Evolutionary conservation across 2,113 vertebrate species (phyloP).

Genomic region (Myxocyprinus asiaticus): DNA sequence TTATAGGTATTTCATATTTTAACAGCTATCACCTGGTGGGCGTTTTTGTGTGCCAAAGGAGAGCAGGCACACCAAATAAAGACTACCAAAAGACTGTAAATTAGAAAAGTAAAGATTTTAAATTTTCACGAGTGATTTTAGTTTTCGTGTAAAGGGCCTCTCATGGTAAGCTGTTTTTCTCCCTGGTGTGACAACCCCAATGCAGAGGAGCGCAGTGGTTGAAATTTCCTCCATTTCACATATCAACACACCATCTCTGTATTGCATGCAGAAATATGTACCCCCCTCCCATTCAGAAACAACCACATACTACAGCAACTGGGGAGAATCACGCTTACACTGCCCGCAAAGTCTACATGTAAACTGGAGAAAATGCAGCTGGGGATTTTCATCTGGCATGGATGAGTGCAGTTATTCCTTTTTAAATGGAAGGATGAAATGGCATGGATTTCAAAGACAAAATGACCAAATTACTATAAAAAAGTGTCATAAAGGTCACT

Average conservation of each 20-base stretch:
- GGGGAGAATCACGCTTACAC: not conserved
- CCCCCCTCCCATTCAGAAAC: slow-evolving; percentile 15
- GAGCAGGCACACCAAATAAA: not conserved
- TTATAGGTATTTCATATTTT: not conserved
- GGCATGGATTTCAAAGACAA: not conserved
- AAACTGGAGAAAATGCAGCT: not conserved
- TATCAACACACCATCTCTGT: slow-evolving; percentile 53
- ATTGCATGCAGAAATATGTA: slow-evolving; percentile 29
- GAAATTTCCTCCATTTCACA: slow-evolving; percentile 28
- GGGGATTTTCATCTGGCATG: slow-evolving; percentile 14
- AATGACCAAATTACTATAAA: not conserved
- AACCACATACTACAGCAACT: slow-evolving; percentile 21
- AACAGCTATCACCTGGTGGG: slow-evolving; percentile 8
- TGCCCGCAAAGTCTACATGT: not conserved
- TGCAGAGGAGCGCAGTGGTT: not conserved
- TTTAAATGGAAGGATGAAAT: not conserved
- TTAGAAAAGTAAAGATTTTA: not conserved
- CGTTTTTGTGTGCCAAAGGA: not conserved
- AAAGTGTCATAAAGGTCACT: not conserved
- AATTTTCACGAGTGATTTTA: slow-evolving; percentile 12
- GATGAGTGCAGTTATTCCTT: slow-evolving; percentile 1
- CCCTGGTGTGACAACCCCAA: too few species aligned
- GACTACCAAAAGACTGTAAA: not conserved
- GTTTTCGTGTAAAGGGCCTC: not conserved
- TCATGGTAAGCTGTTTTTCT: slow-evolving; percentile 22